Conservation (phyloP, 1,140 invertebrate species). For the Drosophila obscura region DNA sequence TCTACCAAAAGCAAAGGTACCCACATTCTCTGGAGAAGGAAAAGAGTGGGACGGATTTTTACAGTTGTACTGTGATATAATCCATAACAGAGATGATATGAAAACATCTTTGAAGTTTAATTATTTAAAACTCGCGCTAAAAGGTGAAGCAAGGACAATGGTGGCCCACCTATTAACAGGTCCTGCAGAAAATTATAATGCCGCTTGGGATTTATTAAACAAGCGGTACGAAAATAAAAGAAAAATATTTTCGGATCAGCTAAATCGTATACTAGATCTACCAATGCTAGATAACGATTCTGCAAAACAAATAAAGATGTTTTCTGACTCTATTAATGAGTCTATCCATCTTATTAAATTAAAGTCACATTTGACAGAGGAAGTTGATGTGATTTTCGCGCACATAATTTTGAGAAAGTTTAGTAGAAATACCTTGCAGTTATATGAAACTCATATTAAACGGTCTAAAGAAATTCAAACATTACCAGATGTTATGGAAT, state of each 20-base stretch:
- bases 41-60: too few species aligned
- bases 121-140: too few species aligned
- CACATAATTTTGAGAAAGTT: background rate
- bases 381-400: constrained; percentile 11
- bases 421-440: background rate
- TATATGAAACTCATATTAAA: constrained; percentile 3
- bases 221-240: constrained; percentile 13
- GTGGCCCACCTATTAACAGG: too few species aligned
- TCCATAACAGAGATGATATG: too few species aligned
- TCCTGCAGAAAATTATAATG: constrained; percentile 19
- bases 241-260: constrained; percentile 6
- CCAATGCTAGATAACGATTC: background rate
- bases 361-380: background rate
- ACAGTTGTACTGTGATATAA: too few species aligned
- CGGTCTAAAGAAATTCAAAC: background rate
- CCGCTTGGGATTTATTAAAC: constrained; percentile 15
- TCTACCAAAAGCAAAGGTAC: too few species aligned
- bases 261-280: constrained; percentile 8
- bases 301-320: background rate
- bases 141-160: too few species aligned
- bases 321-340: constrained; percentile 1
- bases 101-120: too few species aligned
- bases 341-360: constrained; percentile 1
- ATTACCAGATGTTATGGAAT: background rate
- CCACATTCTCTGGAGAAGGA: too few species aligned